Evolutionary conservation across 2,797 vertebrate species (phyloP).

Genomic region (Lithobates sylvaticus): DNA sequence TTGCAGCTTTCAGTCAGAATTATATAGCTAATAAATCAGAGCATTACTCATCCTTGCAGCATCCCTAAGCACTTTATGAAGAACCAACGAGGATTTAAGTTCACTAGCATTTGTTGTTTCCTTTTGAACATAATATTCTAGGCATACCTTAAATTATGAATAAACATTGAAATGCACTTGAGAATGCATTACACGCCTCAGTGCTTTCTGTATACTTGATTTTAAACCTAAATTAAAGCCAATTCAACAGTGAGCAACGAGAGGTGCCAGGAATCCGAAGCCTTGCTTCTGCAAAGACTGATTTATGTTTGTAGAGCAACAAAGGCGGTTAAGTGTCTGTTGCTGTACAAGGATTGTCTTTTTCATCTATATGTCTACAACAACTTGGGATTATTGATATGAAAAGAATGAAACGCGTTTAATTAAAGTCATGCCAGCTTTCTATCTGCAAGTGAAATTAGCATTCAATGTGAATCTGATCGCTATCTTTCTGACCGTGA

Average conservation of each 20-base stretch:
- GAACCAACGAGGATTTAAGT: constrained; percentile 7
- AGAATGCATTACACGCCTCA: constrained; percentile 47
- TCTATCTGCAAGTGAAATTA: constrained; percentile 41
- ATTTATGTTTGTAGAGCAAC: constrained; percentile 33
- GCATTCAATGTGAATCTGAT: constrained; percentile 22
- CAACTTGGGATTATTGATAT: constrained; percentile 13
- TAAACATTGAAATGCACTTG: constrained; percentile 45
- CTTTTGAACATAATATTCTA: constrained; percentile 46
- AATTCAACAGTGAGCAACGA: constrained; percentile 16
- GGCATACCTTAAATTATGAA: constrained; percentile 53
- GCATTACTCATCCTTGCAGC: neutral
- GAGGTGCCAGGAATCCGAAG: constrained; percentile 25
- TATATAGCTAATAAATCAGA: constrained; percentile 17
- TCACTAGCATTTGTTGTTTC: constrained; percentile 43
- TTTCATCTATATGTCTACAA: constrained; percentile 8
- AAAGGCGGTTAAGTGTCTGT: constrained; percentile 36
- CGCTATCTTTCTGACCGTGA: constrained; percentile 13
- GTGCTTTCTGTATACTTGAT: constrained; percentile 25
- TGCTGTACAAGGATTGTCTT: constrained; percentile 13
- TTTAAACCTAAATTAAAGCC: constrained; percentile 36
- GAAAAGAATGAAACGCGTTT: constrained; percentile 6
- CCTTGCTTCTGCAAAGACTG: constrained; percentile 26
- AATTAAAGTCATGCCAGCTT: constrained; percentile 31
- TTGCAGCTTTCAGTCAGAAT: constrained; percentile 10
- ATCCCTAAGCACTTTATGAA: constrained; percentile 14